phyloP scores from a whole-genome alignment of 2,888 invertebrate species.

The Hydropsyche betteni region DNA sequence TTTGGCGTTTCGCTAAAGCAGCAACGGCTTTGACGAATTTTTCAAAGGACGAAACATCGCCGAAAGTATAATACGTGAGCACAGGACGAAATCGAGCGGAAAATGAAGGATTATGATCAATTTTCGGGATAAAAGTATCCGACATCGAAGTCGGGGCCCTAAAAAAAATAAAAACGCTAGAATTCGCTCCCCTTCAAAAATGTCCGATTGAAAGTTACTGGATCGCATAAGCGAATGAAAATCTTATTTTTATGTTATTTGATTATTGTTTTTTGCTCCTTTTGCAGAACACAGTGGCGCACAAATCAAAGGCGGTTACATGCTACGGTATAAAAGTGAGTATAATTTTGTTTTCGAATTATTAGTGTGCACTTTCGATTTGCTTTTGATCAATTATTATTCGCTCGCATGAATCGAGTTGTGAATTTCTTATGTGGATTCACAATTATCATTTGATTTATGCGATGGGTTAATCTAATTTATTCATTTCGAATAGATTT shows the following conservation, averaged over 20 bases:
- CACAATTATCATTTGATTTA: no score
- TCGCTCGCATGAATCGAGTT: no score
- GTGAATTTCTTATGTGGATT: no score
- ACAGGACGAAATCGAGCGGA: conserved; percentile 16
- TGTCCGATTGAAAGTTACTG: conserved; percentile 21
- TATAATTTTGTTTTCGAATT: conserved; percentile 53
- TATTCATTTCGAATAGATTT: no score
- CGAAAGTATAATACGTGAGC: conserved; percentile 9
- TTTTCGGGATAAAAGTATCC: conserved; percentile 25
- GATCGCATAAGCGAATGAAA: conserved; percentile 1
- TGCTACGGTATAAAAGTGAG: conserved; percentile 81
- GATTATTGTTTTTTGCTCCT: conserved; percentile 50
- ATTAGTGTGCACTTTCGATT: no score
- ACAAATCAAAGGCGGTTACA: conserved; percentile 79
- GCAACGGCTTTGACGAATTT: neutral
- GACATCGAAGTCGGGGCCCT: neutral
- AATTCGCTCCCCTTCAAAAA: neutral
- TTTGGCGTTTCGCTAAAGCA: neutral
- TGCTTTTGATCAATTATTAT: no score
- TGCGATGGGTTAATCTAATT: no score
- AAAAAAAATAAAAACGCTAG: no score
- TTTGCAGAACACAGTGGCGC: conserved; percentile 69
- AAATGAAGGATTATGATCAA: conserved; percentile 31
- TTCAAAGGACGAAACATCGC: conserved; percentile 10
- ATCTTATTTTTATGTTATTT: conserved; percentile 4